Base-by-base conservation (phyloP, 2,888 invertebrate species). In the Zaprionus obscuricornis region DNA sequence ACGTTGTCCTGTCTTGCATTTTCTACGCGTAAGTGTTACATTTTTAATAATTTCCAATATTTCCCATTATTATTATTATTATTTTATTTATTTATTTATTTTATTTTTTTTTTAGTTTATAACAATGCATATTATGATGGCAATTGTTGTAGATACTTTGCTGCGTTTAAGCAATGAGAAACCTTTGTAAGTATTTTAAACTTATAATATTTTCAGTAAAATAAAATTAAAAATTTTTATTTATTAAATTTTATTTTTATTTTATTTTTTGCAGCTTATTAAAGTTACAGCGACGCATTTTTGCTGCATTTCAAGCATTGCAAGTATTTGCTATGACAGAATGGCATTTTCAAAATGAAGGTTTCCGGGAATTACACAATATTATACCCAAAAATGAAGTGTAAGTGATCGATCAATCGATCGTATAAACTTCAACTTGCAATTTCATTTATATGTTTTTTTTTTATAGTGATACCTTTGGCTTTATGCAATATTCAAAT, bases 201-300 rank as follows among this genome's bases (percentile, higher is more conserved):
- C 2, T 7, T 16, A 16, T 1, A 3, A 14, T 1, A 1, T 24
- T 24, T 20, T 36, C n/a, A 10, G n/a, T 13, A n/a, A n/a, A n/a
- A n/a, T n/a, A n/a, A n/a, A n/a, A n/a, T n/a, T n/a, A n/a, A n/a
- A n/a, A 5, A 16, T 2, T 18, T 34, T 20, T 43, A 8, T 2
- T 2, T 5, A n/a, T 37, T 10, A 11, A 8, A 8, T 33, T 34
- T 7, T 13, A 17, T 11, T 22, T 3, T 2, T 18, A 36, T 24
- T 14, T 10, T n/a, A 27, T 8, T 3, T 26, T 56, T 87, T 87
- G 27, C 87, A 97, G 97, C 90, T 91, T 97, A 58, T 89, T 96
- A 6, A 94, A 93, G 89, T 87, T 97, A 17, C 97, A 97, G 86
- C 92, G 94, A n/a, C 94, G 94, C 71, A 94, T 98, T 40, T 96